phyloP scores from a whole-genome alignment of 2,888 invertebrate species.

The Cheilosia urbana region DNA sequence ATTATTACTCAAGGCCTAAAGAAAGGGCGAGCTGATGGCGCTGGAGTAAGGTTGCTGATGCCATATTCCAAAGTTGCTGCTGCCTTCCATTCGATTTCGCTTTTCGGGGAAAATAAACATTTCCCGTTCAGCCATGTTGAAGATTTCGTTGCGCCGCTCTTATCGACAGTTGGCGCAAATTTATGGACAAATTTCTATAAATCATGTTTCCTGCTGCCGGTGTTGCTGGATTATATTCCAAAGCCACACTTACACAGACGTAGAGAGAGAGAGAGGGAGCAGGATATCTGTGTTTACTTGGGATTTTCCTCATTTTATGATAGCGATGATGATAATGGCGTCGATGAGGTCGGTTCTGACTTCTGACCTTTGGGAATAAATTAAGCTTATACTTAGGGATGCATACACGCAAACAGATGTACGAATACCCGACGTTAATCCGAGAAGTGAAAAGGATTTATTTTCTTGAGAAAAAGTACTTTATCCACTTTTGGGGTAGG shows the following conservation, averaged over 20 bases:
- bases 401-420: constrained; percentile 3
- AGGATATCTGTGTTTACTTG: constrained; percentile 56
- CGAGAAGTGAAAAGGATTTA: constrained; percentile 69
- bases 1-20: neutral
- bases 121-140: constrained; percentile 60
- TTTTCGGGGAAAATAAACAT: constrained; percentile 54
- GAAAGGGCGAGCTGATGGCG: neutral
- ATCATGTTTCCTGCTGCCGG: constrained; percentile 62
- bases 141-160: constrained; percentile 49
- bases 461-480: neutral
- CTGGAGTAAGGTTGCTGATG: neutral
- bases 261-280: neutral
- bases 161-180: constrained; percentile 74
- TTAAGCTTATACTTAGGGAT: constrained; percentile 57
- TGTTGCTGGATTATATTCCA: constrained; percentile 20
- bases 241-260: neutral
- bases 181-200: constrained; percentile 74
- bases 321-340: constrained; percentile 67
- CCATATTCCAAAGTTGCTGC: constrained; percentile 20
- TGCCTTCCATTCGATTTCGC: constrained; percentile 32
- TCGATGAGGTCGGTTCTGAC: constrained; percentile 66
- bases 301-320: constrained; percentile 42
- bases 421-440: constrained; percentile 42
- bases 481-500: neutral
- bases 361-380: constrained; percentile 73